Evolutionary conservation across 1,140 invertebrate genomes (phyloP), one percentile per base, ranked within the genome.

Genomic region (Tetramorium alpestre): DNA sequence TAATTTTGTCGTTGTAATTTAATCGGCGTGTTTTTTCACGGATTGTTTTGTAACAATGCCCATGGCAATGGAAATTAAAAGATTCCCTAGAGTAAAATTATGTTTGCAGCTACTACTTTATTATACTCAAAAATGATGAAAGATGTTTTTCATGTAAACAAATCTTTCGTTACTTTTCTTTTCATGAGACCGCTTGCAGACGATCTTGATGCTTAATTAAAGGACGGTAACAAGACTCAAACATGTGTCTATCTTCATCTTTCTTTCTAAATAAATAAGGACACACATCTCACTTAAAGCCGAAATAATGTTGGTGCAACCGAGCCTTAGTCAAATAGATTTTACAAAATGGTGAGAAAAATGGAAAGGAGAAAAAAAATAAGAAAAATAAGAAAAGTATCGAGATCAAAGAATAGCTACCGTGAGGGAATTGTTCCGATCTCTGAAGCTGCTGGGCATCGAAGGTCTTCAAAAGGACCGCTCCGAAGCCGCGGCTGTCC

Each of bases 401-500:
- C 78, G 86, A 69, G 88, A 90, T 90, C 86, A 85, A 85, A 87
- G 87, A 85, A 86, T 80, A 80, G 94, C 94, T 95, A 94, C 94
- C 76, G 94, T 93, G 93, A 93, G 93, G 90, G 88, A 91, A 86
- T 88, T 89, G 76, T 88, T 76, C 88, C 94, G 94, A 94, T 92
- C 90, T 88, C 81, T 88, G 65, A 89, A 88, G 91, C 91, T 92
- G 93, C 88, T 89, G 90, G 87, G 88, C 92, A 90, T 92, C 91
- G 91, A 33, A 92, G 92, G 87, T 87, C 56, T 84, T 94, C 92
- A 94, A 94, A 94, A 93, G 93, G 77, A 73, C 93, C 94, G 93
- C 93, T 76, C 67, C 89, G 69, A 89, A 87, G 49, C 90, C 90
- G 88, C 87, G 87, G 82, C 90, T 92, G 92, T 93, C 88, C 86